phyloP scores from a whole-genome alignment of 2,888 invertebrate species.

The Brenthis hecate region DNA sequence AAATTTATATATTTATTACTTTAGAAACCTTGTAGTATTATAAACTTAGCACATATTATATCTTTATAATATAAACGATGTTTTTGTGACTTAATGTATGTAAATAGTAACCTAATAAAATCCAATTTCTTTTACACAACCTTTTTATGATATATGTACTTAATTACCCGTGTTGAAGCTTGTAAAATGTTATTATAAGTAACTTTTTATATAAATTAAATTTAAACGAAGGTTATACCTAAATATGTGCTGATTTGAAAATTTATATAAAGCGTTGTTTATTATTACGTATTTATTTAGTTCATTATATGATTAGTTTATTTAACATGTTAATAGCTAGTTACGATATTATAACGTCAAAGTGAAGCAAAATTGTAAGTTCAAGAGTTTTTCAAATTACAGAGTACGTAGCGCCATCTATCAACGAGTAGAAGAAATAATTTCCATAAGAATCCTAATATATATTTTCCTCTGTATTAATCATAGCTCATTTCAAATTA shows the following conservation, averaged over 20 bases:
- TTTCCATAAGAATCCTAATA: not conserved
- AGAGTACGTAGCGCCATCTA: slow-evolving; percentile 38
- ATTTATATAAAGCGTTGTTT: too few species aligned
- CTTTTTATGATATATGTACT: too few species aligned
- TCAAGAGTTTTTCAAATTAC: too few species aligned
- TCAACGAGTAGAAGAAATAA: slow-evolving; percentile 22
- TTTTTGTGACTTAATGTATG: not conserved
- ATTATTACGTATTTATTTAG: too few species aligned
- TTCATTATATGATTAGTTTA: too few species aligned
- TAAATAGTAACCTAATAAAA: too few species aligned
- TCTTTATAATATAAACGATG: not conserved
- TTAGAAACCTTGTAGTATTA: not conserved
- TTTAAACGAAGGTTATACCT: not conserved
- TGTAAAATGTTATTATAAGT: not conserved
- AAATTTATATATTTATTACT: slow-evolving; percentile 16
- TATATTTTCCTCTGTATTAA: not conserved
- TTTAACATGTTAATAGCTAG: too few species aligned
- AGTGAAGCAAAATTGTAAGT: too few species aligned
- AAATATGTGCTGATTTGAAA: too few species aligned
- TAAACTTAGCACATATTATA: not conserved
- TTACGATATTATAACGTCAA: too few species aligned
- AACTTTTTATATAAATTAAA: not conserved
- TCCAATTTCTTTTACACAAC: too few species aligned
- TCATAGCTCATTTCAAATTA: slow-evolving; percentile 1
- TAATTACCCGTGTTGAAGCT: too few species aligned